These are phyloP conservation scores for Hylaeus anthracinus DNA, from an alignment of 1,140 invertebrate genomes.

Conservation along the genomic window DNA sequence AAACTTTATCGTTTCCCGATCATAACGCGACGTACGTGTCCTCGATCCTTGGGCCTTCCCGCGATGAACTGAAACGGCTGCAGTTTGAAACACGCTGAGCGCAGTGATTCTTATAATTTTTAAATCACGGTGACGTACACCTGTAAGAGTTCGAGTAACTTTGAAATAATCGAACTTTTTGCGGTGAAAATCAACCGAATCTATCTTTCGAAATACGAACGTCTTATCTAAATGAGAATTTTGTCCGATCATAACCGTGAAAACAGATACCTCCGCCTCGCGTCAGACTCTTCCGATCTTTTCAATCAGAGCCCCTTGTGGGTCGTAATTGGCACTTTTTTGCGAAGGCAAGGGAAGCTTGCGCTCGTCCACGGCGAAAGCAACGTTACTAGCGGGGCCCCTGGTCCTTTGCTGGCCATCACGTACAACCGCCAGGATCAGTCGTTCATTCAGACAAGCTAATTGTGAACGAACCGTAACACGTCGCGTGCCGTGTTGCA, in stretches of 20 bases:
- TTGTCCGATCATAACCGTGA: neutral
- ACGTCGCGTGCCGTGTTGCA: slow-evolving; percentile 3
- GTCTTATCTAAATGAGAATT: too few relatives aligned
- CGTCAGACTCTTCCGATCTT: neutral
- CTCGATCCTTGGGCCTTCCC: neutral
- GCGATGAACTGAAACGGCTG: neutral
- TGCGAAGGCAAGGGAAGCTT: neutral
- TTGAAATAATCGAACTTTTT: too few relatives aligned
- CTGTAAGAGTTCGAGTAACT: too few relatives aligned
- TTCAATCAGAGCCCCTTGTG: slow-evolving; percentile 27
- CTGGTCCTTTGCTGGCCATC: neutral
- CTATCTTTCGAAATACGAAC: too few relatives aligned
- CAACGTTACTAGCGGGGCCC: neutral
- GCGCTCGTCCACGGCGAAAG: too few relatives aligned
- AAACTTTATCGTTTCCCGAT: slow-evolving; percentile 41
- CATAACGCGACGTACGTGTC: neutral
- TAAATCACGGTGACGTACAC: too few relatives aligned
- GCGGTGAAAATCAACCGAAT: too few relatives aligned
- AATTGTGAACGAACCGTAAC: slow-evolving; percentile 50
- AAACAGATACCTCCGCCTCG: neutral
- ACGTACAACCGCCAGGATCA: slow-evolving; percentile 11
- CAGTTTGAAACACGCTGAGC: neutral
- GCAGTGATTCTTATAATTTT: neutral
- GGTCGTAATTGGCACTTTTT: neutral
- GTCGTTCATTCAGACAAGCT: slow-evolving; percentile 23